Conservation (phyloP, 2,888 invertebrate genomes). For the Oegoconia quadripuncta region DNA sequence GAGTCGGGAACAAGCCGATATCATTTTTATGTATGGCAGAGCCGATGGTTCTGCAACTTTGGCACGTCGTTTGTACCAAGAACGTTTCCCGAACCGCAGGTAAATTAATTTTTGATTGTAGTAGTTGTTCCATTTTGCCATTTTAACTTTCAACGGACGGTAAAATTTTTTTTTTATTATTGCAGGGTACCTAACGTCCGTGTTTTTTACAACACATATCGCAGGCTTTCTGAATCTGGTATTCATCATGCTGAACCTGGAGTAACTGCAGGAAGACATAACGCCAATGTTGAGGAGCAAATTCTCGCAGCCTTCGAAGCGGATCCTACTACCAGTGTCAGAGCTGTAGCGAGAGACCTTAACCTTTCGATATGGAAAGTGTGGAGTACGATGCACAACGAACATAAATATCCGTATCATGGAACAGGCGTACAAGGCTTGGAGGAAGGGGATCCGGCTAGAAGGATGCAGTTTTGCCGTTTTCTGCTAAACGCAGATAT, state of each 20-base stretch:
- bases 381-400: constrained; percentile 11
- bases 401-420: constrained; percentile 9
- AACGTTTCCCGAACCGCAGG: constrained; percentile 7
- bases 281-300: constrained; percentile 7
- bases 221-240: constrained; percentile 8
- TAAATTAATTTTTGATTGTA: too few species aligned
- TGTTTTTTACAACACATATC: constrained; percentile 11
- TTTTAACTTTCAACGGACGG: too few species aligned
- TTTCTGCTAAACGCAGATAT: constrained; percentile 6
- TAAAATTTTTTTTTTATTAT: too few species aligned
- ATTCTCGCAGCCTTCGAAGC: constrained; percentile 12
- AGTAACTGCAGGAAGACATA: constrained; percentile 12
- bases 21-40: not conserved
- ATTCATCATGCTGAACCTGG: constrained; percentile 10
- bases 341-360: constrained; percentile 12
- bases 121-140: too few species aligned
- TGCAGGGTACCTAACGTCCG: constrained; percentile 8
- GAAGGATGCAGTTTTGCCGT: constrained; percentile 10
- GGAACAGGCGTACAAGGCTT: constrained; percentile 10
- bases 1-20: too few species aligned
- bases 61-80: constrained; percentile 10
- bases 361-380: constrained; percentile 16
- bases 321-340: constrained; percentile 14
- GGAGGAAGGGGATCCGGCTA: constrained; percentile 5
- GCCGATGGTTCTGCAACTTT: constrained; percentile 5